Percentiles rank a stretch among this genome's conserved stretches.
Conservation (phyloP, 2,888 invertebrate genomes). For the Actias luna region DNA sequence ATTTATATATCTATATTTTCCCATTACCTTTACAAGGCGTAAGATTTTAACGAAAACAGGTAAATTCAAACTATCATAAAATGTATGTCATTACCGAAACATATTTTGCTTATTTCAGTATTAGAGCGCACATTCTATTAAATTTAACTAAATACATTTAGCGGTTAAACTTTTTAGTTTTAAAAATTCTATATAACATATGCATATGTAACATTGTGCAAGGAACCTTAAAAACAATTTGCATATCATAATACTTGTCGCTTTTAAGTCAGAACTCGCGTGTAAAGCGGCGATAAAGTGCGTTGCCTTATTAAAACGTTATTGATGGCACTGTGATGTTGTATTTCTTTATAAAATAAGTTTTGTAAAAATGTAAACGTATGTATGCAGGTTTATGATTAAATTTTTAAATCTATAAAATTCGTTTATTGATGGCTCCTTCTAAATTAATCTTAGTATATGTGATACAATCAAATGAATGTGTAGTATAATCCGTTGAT, state of each 20-base stretch:
- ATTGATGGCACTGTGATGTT: constrained; percentile 58
- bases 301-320: constrained; percentile 64
- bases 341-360: constrained; percentile 50
- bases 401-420: constrained; percentile 5
- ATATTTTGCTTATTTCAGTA: too few relatives aligned
- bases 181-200: neutral
- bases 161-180: neutral
- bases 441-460: neutral
- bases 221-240: constrained; percentile 54
- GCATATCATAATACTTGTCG: constrained; percentile 68
- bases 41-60: too few relatives aligned
- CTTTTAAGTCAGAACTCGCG: constrained; percentile 55
- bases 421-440: neutral
- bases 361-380: constrained; percentile 26
- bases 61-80: too few relatives aligned
- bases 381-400: constrained; percentile 14
- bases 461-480: neutral
- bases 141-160: too few relatives aligned
- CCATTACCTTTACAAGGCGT: too few relatives aligned
- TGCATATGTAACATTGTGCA: constrained; percentile 14
- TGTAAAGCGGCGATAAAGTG: constrained; percentile 56
- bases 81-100: too few relatives aligned
- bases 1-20: too few relatives aligned
- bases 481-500: neutral
- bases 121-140: too few relatives aligned